Conservation (phyloP, 1,140 invertebrate genomes). For the Polypedilum pembai region DNA sequence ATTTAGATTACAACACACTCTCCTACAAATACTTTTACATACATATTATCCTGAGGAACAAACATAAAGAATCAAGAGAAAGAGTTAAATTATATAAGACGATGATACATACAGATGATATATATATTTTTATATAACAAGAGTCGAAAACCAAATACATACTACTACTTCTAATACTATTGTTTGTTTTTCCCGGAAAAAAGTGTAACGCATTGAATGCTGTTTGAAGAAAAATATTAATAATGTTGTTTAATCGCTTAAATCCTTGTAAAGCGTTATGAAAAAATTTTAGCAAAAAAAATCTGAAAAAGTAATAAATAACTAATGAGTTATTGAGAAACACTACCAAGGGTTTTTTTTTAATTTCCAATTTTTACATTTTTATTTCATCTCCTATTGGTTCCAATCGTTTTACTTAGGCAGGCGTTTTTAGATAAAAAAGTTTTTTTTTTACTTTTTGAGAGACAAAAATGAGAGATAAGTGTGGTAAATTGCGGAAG, state of each 20-base stretch:
- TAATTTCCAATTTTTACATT: too few species aligned
- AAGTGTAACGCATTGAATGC: slow-evolving; percentile 17
- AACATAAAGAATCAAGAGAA: not conserved
- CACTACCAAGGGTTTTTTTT: too few species aligned
- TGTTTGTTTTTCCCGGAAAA: not conserved
- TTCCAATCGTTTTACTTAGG: not conserved
- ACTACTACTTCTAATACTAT: not conserved
- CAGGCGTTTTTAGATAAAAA: not conserved
- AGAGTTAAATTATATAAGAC: not conserved
- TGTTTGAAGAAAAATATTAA: not conserved
- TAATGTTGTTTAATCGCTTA: slow-evolving; percentile 19
- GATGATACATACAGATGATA: not conserved
- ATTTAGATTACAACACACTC: not conserved
- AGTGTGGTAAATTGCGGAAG: not conserved
- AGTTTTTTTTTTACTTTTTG: not conserved
- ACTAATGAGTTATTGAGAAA: too few species aligned
- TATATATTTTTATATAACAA: not conserved
- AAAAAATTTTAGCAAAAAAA: slow-evolving; percentile 19
- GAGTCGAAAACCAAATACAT: not conserved
- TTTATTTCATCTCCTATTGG: not conserved
- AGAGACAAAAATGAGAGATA: not conserved
- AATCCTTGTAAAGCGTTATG: slow-evolving; percentile 7
- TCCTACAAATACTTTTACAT: not conserved
- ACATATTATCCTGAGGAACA: not conserved
- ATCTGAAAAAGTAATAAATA: slow-evolving; percentile 10